phyloP scores from a whole-genome alignment of 1,140 invertebrate genomes.

The Bombus turneri region DNA sequence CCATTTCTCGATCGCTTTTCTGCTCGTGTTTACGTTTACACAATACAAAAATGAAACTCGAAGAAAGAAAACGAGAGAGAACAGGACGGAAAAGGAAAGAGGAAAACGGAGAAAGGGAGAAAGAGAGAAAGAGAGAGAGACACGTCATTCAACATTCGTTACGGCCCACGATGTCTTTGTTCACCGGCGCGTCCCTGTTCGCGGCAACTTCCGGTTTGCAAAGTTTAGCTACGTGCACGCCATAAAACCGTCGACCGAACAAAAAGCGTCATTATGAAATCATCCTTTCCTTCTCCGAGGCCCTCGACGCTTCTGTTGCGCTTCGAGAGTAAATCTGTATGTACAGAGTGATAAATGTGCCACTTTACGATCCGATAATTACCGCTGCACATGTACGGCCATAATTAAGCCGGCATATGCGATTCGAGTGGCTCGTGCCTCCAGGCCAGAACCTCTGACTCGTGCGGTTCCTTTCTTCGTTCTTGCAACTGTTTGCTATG shows the following conservation, averaged over 20 bases:
- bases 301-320: neutral
- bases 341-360: slow-evolving; percentile 31
- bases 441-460: neutral
- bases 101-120: too few species aligned
- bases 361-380: slow-evolving; percentile 54
- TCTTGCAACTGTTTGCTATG: neutral
- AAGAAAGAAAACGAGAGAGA: neutral
- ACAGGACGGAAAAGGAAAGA: neutral
- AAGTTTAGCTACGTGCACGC: slow-evolving; percentile 23
- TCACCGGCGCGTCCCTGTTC: slow-evolving; percentile 12
- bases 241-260: slow-evolving; percentile 8
- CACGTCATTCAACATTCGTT: slow-evolving; percentile 19
- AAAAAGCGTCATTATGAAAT: slow-evolving; percentile 7
- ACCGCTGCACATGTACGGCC: slow-evolving; percentile 4
- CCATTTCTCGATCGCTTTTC: neutral
- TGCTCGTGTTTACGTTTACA: neutral
- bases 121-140: neutral
- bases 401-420: slow-evolving; percentile 41
- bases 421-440: slow-evolving; percentile 4
- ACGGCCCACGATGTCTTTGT: slow-evolving; percentile 33
- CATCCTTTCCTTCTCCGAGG: too few species aligned
- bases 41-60: neutral
- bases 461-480: slow-evolving; percentile 8
- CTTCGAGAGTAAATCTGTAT: neutral
- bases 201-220: slow-evolving; percentile 32